Evolutionary conservation across 2,797 vertebrate genomes (phyloP), one percentile per base, ranked within the genome.

Genomic region (Takifugu rubripes): DNA sequence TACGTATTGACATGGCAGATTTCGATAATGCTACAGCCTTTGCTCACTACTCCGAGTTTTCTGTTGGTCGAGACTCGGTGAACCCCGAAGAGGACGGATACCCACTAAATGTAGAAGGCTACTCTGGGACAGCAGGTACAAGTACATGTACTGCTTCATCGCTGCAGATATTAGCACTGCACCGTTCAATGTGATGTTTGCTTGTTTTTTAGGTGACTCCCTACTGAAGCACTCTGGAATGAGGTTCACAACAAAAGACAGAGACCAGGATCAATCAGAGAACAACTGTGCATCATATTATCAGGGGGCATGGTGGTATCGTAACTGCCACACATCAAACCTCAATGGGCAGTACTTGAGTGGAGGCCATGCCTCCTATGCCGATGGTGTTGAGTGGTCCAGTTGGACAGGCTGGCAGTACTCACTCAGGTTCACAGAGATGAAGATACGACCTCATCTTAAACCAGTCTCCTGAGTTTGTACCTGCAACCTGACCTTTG

Each of bases 361-460:
- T 1, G 95, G 96, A 45, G 92, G 94, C 43, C 95, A 98, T 51
- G 88, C 94, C 51, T 98, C 96, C 66, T 98, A 98, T 0, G 95
- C 96, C 0, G 95, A 98, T 0, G 95, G 96, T 1, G 90, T 98
- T 16, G 95, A 98, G 89, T 98, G 96, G 96, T 96, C 94, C 54
- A 96, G 94, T 63, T 97, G 95, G 96, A 98, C 95, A 0, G 95
- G 96, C 54, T 97, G 95, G 96, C 95, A 97, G 85, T 98, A 98
- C 71, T 98, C 96, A 0, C 94, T 98, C 56, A 92, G 93, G 65
- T 96, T 94, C 87, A 92, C 93, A 0, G 96, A 98, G 89, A 98
- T 98, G 96, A 98, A 98, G 91, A 92, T 96, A 66, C 90, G 94
- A 42, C 94, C 95, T 0, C 62, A 45, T 0, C 6, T 29, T 0